Evolutionary conservation across 2,797 vertebrate species (phyloP).

Genomic region (Syngnathus acus): DNA sequence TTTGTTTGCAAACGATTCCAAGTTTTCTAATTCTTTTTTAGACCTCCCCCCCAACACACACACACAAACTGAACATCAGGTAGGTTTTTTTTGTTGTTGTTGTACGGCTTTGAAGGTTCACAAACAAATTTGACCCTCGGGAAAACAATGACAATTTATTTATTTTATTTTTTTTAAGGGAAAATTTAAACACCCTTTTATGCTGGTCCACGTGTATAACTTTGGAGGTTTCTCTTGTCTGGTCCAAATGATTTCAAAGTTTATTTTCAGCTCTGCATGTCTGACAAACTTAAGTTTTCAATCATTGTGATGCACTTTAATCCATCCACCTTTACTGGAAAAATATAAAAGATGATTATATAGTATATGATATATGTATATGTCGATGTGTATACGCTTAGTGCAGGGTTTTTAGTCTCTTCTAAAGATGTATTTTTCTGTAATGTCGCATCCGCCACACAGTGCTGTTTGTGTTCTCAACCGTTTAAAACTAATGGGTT

Average conservation of each 20-base stretch:
- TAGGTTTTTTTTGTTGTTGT: too few species aligned
- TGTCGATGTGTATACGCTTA: slow-evolving; percentile 59
- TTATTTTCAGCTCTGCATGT: slow-evolving; percentile 52
- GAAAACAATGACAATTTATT: neutral
- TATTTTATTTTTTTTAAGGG: neutral
- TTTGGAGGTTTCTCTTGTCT: slow-evolving; percentile 29
- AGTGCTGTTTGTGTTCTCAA: slow-evolving; percentile 51
- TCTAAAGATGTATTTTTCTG: slow-evolving; percentile 52
- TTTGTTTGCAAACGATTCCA: neutral
- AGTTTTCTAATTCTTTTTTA: neutral
- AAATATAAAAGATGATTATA: slow-evolving; percentile 27
- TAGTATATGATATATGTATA: slow-evolving; percentile 30
- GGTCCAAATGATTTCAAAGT: neutral
- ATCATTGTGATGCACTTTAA: slow-evolving; percentile 68
- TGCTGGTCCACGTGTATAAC: neutral
- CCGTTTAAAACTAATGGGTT: slow-evolving; percentile 34
- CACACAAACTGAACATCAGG: too few species aligned
- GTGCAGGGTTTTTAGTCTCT: slow-evolving; percentile 63
- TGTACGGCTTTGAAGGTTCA: neutral
- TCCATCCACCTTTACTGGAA: slow-evolving; percentile 56
- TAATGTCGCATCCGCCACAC: slow-evolving; percentile 58
- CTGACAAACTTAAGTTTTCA: slow-evolving; percentile 48
- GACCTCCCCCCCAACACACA: neutral
- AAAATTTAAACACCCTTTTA: neutral
- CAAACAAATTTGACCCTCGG: neutral